Percentiles rank a stretch among this genome's conserved stretches.
Evolutionary conservation across 1,140 invertebrate genomes (phyloP).

Genomic region (Galleria mellonella): DNA sequence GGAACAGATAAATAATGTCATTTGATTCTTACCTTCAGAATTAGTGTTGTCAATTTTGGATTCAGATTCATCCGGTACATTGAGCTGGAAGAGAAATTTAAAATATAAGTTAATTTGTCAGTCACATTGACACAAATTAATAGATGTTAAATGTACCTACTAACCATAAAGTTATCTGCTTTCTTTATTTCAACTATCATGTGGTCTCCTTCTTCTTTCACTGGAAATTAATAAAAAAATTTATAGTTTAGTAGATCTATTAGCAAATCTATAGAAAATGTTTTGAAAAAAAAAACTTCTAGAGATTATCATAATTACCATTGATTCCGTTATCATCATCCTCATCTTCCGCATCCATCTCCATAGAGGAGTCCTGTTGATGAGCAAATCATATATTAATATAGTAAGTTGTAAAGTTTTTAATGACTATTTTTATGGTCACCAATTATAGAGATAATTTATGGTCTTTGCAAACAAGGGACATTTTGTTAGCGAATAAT

Average conservation of each 20-base stretch:
- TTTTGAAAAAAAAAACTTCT: not conserved
- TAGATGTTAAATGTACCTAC: conserved; percentile 5
- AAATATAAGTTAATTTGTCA: not conserved
- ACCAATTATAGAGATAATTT: too few species aligned
- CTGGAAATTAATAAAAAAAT: conserved; percentile 24
- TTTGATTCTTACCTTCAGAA: conserved; percentile 36
- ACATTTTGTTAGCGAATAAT: too few species aligned
- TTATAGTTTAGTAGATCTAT: not conserved
- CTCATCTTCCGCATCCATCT: conserved; percentile 49
- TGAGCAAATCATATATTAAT: conserved; percentile 22
- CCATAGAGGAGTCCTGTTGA: conserved; percentile 50
- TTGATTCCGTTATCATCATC: conserved; percentile 51
- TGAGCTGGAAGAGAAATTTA: conserved; percentile 16
- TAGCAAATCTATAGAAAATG: not conserved
- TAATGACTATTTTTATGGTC: too few species aligned
- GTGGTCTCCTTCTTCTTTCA: conserved; percentile 52
- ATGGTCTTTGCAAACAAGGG: too few species aligned
- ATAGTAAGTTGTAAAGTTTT: too few species aligned
- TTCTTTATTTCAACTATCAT: conserved; percentile 66
- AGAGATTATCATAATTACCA: conserved; percentile 23
- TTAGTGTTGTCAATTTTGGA: conserved; percentile 31
- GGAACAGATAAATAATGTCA: conserved; percentile 1
- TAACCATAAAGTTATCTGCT: conserved; percentile 47
- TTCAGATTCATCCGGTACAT: conserved; percentile 16
- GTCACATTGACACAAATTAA: not conserved